A percentile compares a stretch with the other conserved stretches of the same genome.
These are phyloP conservation scores for Bucco capensis DNA, from an alignment of 2,113 vertebrate genomes.

Conservation along the genomic window DNA sequence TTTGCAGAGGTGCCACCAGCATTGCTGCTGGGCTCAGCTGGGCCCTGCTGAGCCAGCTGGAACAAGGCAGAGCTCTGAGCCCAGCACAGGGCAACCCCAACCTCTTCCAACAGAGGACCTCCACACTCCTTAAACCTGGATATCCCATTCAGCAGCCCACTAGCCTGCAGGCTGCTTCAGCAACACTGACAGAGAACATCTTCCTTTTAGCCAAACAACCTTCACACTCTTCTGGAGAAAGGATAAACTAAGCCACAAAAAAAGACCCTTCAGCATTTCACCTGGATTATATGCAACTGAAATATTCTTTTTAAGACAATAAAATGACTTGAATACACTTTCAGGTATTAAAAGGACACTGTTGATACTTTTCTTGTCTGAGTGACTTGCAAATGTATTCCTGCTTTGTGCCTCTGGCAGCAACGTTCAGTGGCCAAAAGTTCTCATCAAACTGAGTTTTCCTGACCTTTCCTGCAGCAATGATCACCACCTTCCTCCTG, in stretches of 20 bases:
- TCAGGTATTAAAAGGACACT: neutral
- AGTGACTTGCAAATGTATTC: neutral
- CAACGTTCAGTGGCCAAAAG: accelerated
- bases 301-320: neutral
- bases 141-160: neutral
- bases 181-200: neutral
- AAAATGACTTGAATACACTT: neutral
- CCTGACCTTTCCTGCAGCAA: conserved; percentile 14
- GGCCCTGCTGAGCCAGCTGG: neutral
- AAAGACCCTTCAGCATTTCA: neutral
- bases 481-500: neutral
- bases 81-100: accelerated
- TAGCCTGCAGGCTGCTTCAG: neutral
- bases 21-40: accelerated
- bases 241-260: neutral
- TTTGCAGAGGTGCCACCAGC: neutral
- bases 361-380: neutral
- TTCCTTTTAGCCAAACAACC: neutral
- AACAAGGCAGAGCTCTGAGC: neutral
- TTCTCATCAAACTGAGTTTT: neutral
- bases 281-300: neutral
- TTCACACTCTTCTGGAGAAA: neutral
- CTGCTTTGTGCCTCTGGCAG: neutral
- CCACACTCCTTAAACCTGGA: neutral
- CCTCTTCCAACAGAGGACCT: neutral